A percentile compares a stretch with the other conserved stretches of the same genome.
Conservation (phyloP, 2,888 invertebrate genomes). For the Dilophus febrilis region DNA sequence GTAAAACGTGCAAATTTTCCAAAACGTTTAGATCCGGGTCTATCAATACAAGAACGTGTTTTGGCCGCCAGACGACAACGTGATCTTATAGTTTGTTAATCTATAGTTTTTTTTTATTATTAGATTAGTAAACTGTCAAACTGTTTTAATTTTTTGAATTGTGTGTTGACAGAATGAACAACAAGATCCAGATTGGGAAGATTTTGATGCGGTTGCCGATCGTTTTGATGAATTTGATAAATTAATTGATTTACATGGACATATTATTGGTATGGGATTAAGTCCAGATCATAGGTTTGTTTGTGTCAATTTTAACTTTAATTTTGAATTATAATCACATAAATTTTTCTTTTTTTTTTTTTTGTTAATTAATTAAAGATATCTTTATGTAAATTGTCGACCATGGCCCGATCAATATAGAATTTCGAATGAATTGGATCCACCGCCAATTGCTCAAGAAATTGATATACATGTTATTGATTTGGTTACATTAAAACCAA, state of each 20-base stretch:
- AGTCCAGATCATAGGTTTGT: constrained; percentile 57
- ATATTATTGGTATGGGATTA: constrained; percentile 73
- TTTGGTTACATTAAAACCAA: constrained; percentile 52
- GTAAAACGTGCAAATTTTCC: constrained; percentile 53
- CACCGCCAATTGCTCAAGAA: constrained; percentile 72
- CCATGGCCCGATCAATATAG: constrained; percentile 55
- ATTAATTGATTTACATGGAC: constrained; percentile 66
- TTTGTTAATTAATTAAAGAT: constrained; percentile 24
- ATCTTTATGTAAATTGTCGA: constrained; percentile 56
- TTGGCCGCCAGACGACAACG: constrained; percentile 24
- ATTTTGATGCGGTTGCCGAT: constrained; percentile 48
- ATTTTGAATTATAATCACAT: background rate
- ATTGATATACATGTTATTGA: constrained; percentile 79
- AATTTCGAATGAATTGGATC: constrained; percentile 57
- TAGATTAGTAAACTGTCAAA: background rate
- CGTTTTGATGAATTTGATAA: constrained; percentile 61
- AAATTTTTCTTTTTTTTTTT: constrained; percentile 19
- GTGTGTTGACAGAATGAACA: too few species aligned
- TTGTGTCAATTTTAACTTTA: background rate
- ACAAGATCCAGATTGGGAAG: constrained; percentile 46
- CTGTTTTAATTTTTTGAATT: too few species aligned
- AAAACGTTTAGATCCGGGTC: constrained; percentile 47
- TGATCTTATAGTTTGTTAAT: background rate
- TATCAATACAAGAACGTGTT: constrained; percentile 46
- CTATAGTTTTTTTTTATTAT: background rate